Evolutionary conservation across 1,140 invertebrate species (phyloP).

Genomic region (Bradysia coprophila): DNA sequence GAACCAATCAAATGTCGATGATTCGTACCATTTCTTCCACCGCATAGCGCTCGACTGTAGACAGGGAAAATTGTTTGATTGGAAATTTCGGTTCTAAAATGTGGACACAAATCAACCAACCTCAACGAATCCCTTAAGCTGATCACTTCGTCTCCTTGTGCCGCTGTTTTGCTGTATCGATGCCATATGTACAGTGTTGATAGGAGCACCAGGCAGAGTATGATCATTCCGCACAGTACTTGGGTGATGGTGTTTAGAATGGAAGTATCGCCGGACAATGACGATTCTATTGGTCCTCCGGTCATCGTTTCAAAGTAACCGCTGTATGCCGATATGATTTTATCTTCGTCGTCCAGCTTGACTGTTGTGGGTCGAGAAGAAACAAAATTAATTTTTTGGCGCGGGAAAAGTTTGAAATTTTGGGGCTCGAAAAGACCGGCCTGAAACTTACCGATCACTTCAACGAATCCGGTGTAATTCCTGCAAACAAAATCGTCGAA

Average conservation of each 20-base stretch:
- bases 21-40: constrained; percentile 15
- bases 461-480: constrained; percentile 68
- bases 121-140: constrained; percentile 46
- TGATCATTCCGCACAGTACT: constrained; percentile 38
- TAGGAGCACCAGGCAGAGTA: constrained; percentile 42
- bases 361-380: constrained; percentile 9
- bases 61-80: not conserved
- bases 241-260: constrained; percentile 26
- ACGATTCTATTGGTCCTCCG: not conserved
- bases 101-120: constrained; percentile 25
- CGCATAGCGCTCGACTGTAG: constrained; percentile 15
- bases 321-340: constrained; percentile 30
- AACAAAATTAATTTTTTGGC: constrained; percentile 3
- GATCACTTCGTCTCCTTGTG: constrained; percentile 57
- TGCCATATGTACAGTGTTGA: constrained; percentile 49
- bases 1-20: constrained; percentile 20
- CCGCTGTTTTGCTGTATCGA: constrained; percentile 48
- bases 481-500: too few species aligned
- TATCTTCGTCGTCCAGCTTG: constrained; percentile 8
- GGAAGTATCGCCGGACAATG: constrained; percentile 11
- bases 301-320: constrained; percentile 29
- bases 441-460: constrained; percentile 46
- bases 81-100: not conserved
- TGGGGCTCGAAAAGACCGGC: too few species aligned
- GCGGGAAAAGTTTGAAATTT: not conserved